Evolutionary conservation across 2,888 invertebrate genomes (phyloP), one percentile per base, ranked within the genome.

Genomic region (Cosmia trapezina): DNA sequence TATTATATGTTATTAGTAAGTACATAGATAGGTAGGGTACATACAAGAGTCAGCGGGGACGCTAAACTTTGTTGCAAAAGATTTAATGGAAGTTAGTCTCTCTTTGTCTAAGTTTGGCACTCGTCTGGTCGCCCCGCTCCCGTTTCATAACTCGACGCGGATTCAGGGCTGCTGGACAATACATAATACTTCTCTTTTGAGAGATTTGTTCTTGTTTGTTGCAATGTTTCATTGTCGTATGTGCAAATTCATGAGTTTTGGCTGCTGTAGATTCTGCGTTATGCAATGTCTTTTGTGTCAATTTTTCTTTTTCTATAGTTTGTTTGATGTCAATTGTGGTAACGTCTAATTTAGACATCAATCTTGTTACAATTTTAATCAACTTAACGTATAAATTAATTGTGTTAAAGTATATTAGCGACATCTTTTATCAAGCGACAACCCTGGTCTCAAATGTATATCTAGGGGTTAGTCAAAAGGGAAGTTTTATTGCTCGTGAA

Each of bases 401-500:
- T 19, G 0, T 4, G 17, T 12, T 37, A 41, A 62, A 63, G 12
- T 53, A 67, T 76, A 67, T 80, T 70, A 70, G 57, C 57, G 6
- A 67, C 49, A 73, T 71, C 43, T 64, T 65, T 76, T 56, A 33
- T 66, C 66, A 80, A 65, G 83, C 73, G 89, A 76, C 92, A 93
- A 86, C 94, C 93, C 94, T 93, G 88, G 86, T 83, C 84, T 88
- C 86, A 88, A 94, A 94, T 94, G 93, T 95, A 94, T 94, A 93
- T 93, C 93, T 92, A 91, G 94, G 94, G 94, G 94, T 95, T 95
- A 94, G 94, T 93, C 93, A 92, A 94, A 94, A 94, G 94, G 93
- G 93, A 95, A 95, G 95, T 96, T 96, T 95, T 95, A 96, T 96
- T 95, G 95, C 95, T 95, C 91, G 94, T 95, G 96, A 95, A 96